Evolutionary conservation across 2,888 invertebrate genomes (phyloP).

Genomic region (Caenorhabditis afra): DNA sequence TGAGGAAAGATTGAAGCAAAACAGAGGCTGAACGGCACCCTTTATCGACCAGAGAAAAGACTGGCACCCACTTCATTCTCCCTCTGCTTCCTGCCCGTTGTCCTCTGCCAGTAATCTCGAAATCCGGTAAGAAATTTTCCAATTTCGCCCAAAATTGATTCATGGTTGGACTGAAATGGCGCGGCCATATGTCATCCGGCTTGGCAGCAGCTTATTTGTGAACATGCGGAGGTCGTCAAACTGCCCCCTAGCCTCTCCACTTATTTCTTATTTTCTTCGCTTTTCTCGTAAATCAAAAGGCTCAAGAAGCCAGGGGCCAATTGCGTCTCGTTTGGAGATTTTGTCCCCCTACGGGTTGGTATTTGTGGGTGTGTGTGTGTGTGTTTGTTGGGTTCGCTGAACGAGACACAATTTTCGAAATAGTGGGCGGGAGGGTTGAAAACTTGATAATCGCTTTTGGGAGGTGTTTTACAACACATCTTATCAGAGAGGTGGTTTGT

Average conservation of each 20-base stretch:
- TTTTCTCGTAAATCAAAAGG: slow-evolving; percentile 21
- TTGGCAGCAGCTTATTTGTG: slow-evolving; percentile 47
- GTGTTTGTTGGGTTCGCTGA: no score
- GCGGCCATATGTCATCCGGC: slow-evolving; percentile 42
- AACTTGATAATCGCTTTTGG: slow-evolving; percentile 10
- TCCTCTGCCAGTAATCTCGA: background rate
- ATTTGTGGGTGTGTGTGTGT: slow-evolving; percentile 3
- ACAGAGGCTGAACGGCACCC: slow-evolving; percentile 29
- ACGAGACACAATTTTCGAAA: slow-evolving; percentile 7
- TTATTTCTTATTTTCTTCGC: slow-evolving; percentile 22
- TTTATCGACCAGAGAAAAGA: slow-evolving; percentile 31
- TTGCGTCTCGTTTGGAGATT: background rate
- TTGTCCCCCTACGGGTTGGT: background rate
- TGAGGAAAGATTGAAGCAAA: slow-evolving; percentile 37
- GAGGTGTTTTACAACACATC: slow-evolving; percentile 29
- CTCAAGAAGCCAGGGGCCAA: background rate
- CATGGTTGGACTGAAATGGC: slow-evolving; percentile 32
- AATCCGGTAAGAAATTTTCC: slow-evolving; percentile 51
- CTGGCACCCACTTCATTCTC: slow-evolving; percentile 7
- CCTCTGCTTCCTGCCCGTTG: slow-evolving; percentile 5
- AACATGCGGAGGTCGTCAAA: slow-evolving; percentile 42
- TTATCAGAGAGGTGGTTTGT: slow-evolving; percentile 32
- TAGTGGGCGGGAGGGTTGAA: slow-evolving; percentile 15
- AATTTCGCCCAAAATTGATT: slow-evolving; percentile 23
- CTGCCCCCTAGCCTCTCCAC: slow-evolving; percentile 18